Evolutionary conservation across 2,888 invertebrate species (phyloP).

Genomic region (Drosophila nigricruria): DNA sequence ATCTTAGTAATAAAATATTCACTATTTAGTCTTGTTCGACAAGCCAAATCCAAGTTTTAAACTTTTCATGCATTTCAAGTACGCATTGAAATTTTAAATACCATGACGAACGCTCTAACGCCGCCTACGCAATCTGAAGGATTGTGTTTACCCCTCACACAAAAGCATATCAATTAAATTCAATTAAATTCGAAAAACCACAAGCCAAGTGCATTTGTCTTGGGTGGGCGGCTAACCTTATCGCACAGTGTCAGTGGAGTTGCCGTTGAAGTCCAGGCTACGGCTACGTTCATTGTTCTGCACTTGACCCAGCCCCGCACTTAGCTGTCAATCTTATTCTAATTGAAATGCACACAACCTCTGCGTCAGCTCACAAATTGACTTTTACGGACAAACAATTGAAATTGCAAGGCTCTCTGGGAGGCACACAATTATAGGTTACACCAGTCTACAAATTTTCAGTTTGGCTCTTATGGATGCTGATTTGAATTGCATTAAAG

Average conservation of each 20-base stretch:
- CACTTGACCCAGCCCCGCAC: slow-evolving; percentile 28
- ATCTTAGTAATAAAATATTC: background rate
- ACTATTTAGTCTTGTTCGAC: background rate
- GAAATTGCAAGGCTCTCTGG: slow-evolving; percentile 46
- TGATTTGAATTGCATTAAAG: background rate
- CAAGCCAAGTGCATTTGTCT: slow-evolving; percentile 69
- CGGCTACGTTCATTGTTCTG: slow-evolving; percentile 45
- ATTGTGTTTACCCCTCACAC: slow-evolving; percentile 17
- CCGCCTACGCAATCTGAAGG: background rate
- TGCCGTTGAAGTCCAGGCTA: slow-evolving; percentile 6
- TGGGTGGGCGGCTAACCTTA: slow-evolving; percentile 57
- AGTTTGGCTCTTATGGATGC: background rate
- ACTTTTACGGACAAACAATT: slow-evolving; percentile 72
- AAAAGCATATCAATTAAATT: slow-evolving; percentile 76
- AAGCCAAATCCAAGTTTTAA: background rate
- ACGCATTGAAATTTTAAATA: slow-evolving; percentile 47
- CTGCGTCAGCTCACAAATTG: slow-evolving; percentile 65
- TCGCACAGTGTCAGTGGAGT: slow-evolving; percentile 49
- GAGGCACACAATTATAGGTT: background rate
- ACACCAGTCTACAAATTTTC: slow-evolving; percentile 21
- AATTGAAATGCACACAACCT: slow-evolving; percentile 61
- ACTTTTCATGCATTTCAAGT: slow-evolving; percentile 22
- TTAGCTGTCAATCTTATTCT: slow-evolving; percentile 73
- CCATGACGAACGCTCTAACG: background rate
- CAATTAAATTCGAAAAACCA: slow-evolving; percentile 75